Evolutionary conservation across 2,113 vertebrate species (phyloP).

Genomic region (Calonectris borealis): DNA sequence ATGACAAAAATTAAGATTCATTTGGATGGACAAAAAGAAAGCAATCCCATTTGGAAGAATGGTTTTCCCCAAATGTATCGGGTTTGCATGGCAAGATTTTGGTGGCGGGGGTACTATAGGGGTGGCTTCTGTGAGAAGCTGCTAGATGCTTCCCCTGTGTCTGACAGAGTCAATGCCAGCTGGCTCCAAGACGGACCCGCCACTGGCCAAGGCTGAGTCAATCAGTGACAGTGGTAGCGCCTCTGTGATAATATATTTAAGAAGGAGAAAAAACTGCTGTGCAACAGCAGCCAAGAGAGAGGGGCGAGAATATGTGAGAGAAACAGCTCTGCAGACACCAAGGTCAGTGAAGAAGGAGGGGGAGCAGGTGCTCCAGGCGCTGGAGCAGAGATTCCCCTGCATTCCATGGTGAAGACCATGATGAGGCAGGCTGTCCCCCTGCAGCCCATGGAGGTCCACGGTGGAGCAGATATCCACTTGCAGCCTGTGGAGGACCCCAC

Average conservation of each 20-base stretch:
- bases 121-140: background rate
- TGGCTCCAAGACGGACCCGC: accelerated
- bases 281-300: background rate
- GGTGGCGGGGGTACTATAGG: background rate
- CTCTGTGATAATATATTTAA: background rate
- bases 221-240: accelerated
- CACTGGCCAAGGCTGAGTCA: background rate
- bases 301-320: background rate
- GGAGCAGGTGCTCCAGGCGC: background rate
- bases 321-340: background rate
- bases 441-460: background rate
- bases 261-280: background rate
- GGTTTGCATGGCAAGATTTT: background rate
- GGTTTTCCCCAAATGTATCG: background rate
- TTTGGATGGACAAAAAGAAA: background rate
- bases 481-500: accelerated
- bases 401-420: background rate
- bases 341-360: background rate
- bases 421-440: background rate
- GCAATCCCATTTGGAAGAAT: background rate
- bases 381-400: background rate
- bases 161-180: background rate
- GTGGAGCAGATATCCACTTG: background rate
- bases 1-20: background rate
- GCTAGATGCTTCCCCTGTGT: background rate